phyloP scores from a whole-genome alignment of 2,888 invertebrate species.

The Crocallis elinguaria region DNA sequence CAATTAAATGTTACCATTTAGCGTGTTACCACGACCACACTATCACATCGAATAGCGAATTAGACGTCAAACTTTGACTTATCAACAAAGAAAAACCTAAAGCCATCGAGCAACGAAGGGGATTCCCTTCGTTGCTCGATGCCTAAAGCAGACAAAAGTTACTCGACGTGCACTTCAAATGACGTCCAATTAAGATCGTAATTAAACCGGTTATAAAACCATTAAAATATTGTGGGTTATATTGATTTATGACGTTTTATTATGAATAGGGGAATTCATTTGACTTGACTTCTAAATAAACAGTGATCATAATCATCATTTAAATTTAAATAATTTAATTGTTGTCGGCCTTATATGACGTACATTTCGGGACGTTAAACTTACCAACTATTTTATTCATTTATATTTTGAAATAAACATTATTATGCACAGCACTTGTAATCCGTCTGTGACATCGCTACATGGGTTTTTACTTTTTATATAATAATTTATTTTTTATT shows the following conservation, averaged over 20 bases:
- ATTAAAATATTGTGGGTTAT: constrained; percentile 15
- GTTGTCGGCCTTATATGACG: background rate
- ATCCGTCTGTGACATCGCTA: no score
- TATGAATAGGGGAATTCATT: constrained; percentile 10
- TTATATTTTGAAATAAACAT: background rate
- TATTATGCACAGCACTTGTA: no score
- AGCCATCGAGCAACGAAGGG: no score
- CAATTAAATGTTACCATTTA: no score
- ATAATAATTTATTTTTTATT: no score
- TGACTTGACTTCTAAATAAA: constrained; percentile 20
- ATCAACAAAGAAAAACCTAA: no score
- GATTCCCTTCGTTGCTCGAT: background rate
- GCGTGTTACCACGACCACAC: no score
- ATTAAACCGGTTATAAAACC: constrained; percentile 14
- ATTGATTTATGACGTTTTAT: constrained; percentile 22
- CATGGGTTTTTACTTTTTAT: no score
- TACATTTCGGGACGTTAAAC: background rate
- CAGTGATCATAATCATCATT: constrained; percentile 36
- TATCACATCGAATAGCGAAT: no score
- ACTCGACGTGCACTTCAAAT: background rate
- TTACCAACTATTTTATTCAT: background rate
- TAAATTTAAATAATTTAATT: constrained; percentile 43
- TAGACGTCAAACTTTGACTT: no score
- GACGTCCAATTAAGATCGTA: constrained; percentile 13
- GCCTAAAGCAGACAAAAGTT: no score